phyloP scores from a whole-genome alignment of 2,888 invertebrate species.

The Laspeyria flexula region DNA sequence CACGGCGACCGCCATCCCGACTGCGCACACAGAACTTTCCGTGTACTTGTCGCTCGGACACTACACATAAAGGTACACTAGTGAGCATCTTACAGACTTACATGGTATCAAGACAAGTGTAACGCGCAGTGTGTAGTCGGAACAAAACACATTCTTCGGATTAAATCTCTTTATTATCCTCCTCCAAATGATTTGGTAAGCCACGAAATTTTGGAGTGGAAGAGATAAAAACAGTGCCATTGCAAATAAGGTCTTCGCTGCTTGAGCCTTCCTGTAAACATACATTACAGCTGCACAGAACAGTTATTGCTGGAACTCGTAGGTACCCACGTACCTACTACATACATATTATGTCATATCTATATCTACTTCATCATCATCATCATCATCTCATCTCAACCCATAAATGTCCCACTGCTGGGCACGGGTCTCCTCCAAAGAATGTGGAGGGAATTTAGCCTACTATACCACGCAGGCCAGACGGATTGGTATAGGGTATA shows the following conservation, averaged over 20 bases:
- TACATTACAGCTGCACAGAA: too few species aligned
- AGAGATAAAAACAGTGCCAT: conserved; percentile 92
- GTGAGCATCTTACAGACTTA: conserved; percentile 45
- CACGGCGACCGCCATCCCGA: neutral
- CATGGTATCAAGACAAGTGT: conserved; percentile 60
- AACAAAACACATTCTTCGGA: conserved; percentile 42
- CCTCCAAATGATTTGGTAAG: conserved; percentile 91
- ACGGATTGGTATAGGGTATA: too few species aligned
- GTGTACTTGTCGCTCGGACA: too few species aligned
- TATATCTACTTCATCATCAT: too few species aligned
- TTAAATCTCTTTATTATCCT: conserved; percentile 57
- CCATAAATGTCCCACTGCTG: too few species aligned
- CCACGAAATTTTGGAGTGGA: conserved; percentile 95
- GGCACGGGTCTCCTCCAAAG: too few species aligned
- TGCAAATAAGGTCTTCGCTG: conserved; percentile 87
- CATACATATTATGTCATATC: neutral
- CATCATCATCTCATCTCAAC: too few species aligned
- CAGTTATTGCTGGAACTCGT: too few species aligned
- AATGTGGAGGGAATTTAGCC: too few species aligned
- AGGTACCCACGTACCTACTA: too few species aligned
- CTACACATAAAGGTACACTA: too few species aligned
- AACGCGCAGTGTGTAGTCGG: conserved; percentile 56
- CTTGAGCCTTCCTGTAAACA: conserved; percentile 86
- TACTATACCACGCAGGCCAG: too few species aligned
- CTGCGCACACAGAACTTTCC: neutral